Evolutionary conservation across 2,888 invertebrate species (phyloP).

Genomic region (Parapristionchus giblindavisi): DNA sequence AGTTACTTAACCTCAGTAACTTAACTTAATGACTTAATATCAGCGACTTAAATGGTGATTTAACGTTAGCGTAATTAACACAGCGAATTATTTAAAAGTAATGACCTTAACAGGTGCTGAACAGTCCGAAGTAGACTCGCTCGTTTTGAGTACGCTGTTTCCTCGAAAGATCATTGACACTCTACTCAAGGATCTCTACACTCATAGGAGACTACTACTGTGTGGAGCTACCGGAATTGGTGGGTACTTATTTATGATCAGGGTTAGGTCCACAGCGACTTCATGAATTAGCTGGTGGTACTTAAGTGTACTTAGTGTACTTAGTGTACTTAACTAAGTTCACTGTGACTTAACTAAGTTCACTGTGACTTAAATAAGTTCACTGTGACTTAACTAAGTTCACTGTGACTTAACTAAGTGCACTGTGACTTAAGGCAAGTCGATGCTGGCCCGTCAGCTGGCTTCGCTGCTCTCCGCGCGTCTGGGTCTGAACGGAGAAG

Average conservation of each 20-base stretch:
- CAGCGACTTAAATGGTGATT: too few species aligned
- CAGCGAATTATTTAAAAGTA: not conserved
- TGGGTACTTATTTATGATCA: constrained; percentile 76
- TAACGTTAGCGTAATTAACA: not conserved
- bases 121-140: constrained; percentile 86
- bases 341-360: too few species aligned
- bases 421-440: constrained; percentile 35
- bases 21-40: too few species aligned
- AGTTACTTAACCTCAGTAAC: too few species aligned
- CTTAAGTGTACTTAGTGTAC: too few species aligned
- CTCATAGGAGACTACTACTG: constrained; percentile 90
- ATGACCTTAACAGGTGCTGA: constrained; percentile 75
- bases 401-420: too few species aligned
- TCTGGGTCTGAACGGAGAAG: constrained; percentile 44
- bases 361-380: too few species aligned
- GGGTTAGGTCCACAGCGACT: too few species aligned
- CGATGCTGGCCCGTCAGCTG: constrained; percentile 71
- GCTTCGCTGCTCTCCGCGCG: constrained; percentile 85
- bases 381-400: too few species aligned
- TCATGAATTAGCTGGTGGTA: too few species aligned
- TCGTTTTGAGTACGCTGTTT: constrained; percentile 72
- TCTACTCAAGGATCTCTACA: constrained; percentile 86
- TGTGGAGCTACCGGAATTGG: constrained; percentile 95
- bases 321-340: too few species aligned
- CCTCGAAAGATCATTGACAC: constrained; percentile 79